Evolutionary conservation across 2,888 invertebrate species (phyloP), one percentile per base, ranked within the genome.

Genomic region (Neria commutata): DNA sequence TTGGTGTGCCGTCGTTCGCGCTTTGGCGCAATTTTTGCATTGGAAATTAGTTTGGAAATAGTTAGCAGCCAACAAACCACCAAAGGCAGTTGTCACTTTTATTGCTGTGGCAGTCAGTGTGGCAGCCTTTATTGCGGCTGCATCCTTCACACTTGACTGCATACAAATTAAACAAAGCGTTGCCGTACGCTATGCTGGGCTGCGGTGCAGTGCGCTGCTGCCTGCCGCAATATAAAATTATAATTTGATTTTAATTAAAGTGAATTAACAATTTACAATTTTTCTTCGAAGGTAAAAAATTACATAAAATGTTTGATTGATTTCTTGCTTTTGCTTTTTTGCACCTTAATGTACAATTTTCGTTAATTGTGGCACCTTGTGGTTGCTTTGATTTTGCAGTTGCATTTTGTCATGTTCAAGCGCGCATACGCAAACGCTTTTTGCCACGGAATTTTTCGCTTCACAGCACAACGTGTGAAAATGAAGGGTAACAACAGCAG

Each of bases 91-190:
- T 17, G 50, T 19, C 33, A 21, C 14, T 49, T 17, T 49, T 29
- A 14, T 29, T 29, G 49, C 29, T 47, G 33, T 34, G 29, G 16
- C 33, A 16, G 17, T 19, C 37, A 16, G 21, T 19, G 19, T 25
- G 17, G 11, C 17, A 19, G 42, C 37, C 21, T 70, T 68, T 54
- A 62, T 53, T 55, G 52, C 58, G 62, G 62, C 70, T 58, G 70
- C 71, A 79, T 76, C 79, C 79, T 79, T 79, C 79, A 79, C 80
- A 80, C 73, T 76, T 77, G 72, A 74, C 58, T 80, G 79, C 70
- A 64, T 72, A 61, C 74, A 77, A 75, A 76, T 77, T 76, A 67
- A 68, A 67, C 72, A 71, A 67, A 62, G 54, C 51, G 49, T 8
- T 37, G 6, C 11, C n/a, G 37, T n/a, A n/a, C n/a, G 37, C n/a